A percentile compares a stretch with the other conserved stretches of the same genome.
Evolutionary conservation across 2,113 vertebrate genomes (phyloP).

Genomic region (Manacus vitellinus): DNA sequence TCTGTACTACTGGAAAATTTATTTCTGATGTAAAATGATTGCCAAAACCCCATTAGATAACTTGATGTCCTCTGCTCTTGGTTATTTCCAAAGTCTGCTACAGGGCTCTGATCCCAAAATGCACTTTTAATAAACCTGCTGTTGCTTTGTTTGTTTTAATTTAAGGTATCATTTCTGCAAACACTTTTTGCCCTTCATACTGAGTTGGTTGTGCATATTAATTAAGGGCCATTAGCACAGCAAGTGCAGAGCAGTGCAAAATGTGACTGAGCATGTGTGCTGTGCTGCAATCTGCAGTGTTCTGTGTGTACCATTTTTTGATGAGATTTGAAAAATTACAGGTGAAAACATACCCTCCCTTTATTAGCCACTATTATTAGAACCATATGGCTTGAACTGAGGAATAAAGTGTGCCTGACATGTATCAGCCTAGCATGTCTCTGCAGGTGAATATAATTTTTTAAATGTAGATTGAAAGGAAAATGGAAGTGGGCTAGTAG

Average conservation of each 20-base stretch:
- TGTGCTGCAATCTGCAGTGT: conserved; percentile 11
- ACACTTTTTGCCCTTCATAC: conserved; percentile 22
- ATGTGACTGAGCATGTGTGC: conserved; percentile 14
- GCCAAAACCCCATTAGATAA: conserved; percentile 39
- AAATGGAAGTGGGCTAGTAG: conserved; percentile 11
- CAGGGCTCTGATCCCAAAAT: conserved; percentile 18
- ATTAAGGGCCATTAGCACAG: conserved; percentile 24
- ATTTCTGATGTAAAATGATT: conserved; percentile 16
- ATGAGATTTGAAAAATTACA: conserved; percentile 49
- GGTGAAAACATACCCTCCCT: conserved; percentile 38
- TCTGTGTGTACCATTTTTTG: conserved; percentile 1
- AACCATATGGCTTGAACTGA: conserved; percentile 11
- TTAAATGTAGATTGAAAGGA: not conserved
- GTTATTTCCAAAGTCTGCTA: not conserved
- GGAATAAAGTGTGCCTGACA: not conserved
- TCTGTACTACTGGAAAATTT: not conserved
- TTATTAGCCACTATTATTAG: conserved; percentile 43
- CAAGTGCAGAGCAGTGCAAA: conserved; percentile 44
- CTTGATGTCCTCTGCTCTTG: conserved; percentile 13
- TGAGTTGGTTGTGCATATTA: conserved; percentile 42
- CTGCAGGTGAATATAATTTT: not conserved
- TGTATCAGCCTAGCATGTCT: not conserved
- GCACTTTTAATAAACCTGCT: conserved; percentile 41
- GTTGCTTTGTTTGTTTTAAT: conserved; percentile 36
- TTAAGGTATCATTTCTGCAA: conserved; percentile 31